These are phyloP conservation scores for Panulirus ornatus DNA, from an alignment of 1,140 invertebrate genomes.

Conservation along the genomic window DNA sequence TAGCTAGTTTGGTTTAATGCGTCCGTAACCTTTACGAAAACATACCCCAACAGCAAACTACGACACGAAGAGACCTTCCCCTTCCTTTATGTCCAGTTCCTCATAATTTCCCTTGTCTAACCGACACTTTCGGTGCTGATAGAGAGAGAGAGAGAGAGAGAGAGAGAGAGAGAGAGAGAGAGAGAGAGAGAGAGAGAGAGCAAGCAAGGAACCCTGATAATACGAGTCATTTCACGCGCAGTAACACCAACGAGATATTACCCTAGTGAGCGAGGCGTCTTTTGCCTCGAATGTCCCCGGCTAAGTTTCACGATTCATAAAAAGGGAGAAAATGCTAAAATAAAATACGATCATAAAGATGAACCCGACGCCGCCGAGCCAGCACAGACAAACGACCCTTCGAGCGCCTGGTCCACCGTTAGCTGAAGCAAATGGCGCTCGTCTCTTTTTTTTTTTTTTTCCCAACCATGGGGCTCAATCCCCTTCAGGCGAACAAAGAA, in stretches of 20 bases:
- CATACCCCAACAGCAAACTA: too few species aligned
- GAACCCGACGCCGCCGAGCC: constrained; percentile 24
- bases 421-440: constrained; percentile 50
- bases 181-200: too few species aligned
- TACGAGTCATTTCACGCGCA: background rate
- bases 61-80: too few species aligned
- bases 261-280: background rate
- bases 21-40: too few species aligned
- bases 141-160: too few species aligned
- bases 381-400: constrained; percentile 63
- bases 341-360: constrained; percentile 30
- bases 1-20: too few species aligned
- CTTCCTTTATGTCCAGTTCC: too few species aligned
- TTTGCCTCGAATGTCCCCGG: background rate
- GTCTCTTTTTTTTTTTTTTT: too few species aligned
- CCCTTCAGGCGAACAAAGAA: constrained; percentile 42
- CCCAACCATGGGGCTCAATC: constrained; percentile 14
- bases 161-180: too few species aligned
- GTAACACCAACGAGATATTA: background rate
- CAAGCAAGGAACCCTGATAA: too few species aligned
- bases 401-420: constrained; percentile 28
- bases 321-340: constrained; percentile 38
- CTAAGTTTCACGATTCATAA: constrained; percentile 46
- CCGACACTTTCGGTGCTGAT: too few species aligned
- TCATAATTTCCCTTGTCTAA: too few species aligned